Evolutionary conservation across 2,113 vertebrate species (phyloP), one percentile per base, ranked within the genome.

Genomic region (Sander vitreus): DNA sequence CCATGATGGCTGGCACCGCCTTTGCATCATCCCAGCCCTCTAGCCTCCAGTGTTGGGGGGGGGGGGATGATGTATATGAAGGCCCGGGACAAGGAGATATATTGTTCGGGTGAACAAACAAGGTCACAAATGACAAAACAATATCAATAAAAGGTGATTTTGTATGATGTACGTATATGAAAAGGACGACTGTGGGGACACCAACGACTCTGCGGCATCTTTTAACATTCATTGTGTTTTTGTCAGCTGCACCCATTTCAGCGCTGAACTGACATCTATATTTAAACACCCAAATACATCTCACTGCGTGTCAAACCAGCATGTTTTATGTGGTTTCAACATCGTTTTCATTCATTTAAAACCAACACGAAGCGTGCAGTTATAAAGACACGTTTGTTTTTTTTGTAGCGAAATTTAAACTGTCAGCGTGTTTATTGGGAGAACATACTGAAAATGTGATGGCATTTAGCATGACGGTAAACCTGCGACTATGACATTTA

Each of bases 1-100:
- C 91, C 81, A 80, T 90, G 84, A 88, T 80, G 89, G 89, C 85
- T 88, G 92, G 91, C 92, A 91, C 92, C 93, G 93, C 92, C 93
- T 94, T 90, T 92, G 82, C 89, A 91, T 91, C 92, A 91, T 84
- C 83, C 73, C 65, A 68, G 58, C 72, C 45, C 25, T 48, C 10
- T 9, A 25, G 70, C 87, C 81, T 82, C 39, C 45, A 70, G 58
- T 9, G 48, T 0, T 3, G 30, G 3, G 30, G 3, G 30, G 30
- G 30, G 25, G 48, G n/a, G 43, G 47, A 6, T 45, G 58, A 36
- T 54, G 80, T 27, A 15, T 8, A 64, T 33, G 4, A 58, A 83
- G 48, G 73, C 59, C 59, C 5, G 3, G 25, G 14, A 18, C 13
- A 6, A 33, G 11, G 15, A 1, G 21, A 43, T 36, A 19, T 23